Percentiles rank a stretch among this genome's conserved stretches.
These are phyloP conservation scores for Calliphora vicina DNA, from an alignment of 1,140 invertebrate genomes.

Conservation along the genomic window DNA sequence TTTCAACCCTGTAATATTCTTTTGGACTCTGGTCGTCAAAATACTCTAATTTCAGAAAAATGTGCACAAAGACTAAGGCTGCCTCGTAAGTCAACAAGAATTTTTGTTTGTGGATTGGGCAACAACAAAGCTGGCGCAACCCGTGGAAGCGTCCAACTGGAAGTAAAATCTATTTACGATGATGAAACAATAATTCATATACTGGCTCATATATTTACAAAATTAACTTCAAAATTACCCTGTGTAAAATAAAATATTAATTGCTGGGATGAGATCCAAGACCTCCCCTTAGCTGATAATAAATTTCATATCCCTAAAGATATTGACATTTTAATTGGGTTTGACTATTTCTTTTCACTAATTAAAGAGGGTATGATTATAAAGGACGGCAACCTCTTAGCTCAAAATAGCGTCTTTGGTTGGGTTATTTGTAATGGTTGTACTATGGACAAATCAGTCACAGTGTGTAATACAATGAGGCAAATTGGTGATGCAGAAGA, in stretches of 20 bases:
- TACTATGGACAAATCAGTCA: neutral
- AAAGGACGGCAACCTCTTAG: neutral
- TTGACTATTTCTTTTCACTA: neutral
- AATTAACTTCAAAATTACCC: constrained; percentile 18
- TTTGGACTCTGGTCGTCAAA: neutral
- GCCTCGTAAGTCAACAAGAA: neutral
- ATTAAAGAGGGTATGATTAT: neutral
- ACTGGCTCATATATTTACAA: neutral
- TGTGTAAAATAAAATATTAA: neutral
- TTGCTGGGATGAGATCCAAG: neutral
- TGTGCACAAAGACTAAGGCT: neutral
- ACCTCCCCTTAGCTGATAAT: neutral
- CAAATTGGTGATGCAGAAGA: neutral
- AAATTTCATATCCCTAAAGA: neutral
- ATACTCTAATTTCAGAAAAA: neutral
- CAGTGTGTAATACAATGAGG: neutral
- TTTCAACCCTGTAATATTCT: neutral
- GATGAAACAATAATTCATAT: neutral
- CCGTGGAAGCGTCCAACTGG: neutral
- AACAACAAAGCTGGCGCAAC: neutral
- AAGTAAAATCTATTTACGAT: neutral
- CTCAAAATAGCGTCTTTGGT: neutral
- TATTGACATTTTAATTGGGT: constrained; percentile 9
- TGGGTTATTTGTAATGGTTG: neutral
- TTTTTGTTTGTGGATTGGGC: neutral